Evolutionary conservation across 2,888 invertebrate genomes (phyloP).

Genomic region (Zhengitettix transpicula): DNA sequence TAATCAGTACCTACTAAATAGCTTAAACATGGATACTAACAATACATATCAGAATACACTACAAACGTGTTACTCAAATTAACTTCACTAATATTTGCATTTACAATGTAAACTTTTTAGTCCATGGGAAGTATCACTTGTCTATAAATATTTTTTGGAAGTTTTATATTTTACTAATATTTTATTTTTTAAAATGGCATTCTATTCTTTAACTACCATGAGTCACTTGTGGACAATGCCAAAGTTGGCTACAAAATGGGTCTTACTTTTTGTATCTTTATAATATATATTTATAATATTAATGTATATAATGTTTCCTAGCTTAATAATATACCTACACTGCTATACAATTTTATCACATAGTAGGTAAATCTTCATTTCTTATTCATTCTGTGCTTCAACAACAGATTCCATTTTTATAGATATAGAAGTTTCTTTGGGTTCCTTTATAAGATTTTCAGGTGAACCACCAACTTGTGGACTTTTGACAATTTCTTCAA

Average conservation of each 20-base stretch:
- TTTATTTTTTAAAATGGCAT: not conserved
- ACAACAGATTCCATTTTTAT: slow-evolving; percentile 10
- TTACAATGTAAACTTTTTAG: not conserved
- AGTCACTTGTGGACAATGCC: slow-evolving; percentile 2
- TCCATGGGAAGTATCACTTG: slow-evolving; percentile 10
- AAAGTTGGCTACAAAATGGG: slow-evolving; percentile 4
- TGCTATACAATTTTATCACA: not conserved
- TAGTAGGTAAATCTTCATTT: not conserved
- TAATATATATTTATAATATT: not conserved
- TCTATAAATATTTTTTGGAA: slow-evolving; percentile 11
- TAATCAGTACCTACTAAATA: no score
- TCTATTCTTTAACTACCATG: no score
- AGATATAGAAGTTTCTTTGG: slow-evolving; percentile 6
- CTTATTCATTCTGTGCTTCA: slow-evolving; percentile 6
- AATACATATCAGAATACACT: no score
- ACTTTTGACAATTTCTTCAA: slow-evolving; percentile 44
- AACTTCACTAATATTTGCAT: slow-evolving; percentile 1
- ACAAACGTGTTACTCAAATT: no score
- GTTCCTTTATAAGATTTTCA: slow-evolving; percentile 8
- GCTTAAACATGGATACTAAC: no score
- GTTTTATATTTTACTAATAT: slow-evolving; percentile 7
- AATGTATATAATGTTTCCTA: not conserved
- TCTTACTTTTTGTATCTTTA: slow-evolving; percentile 1
- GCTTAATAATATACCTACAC: no score
- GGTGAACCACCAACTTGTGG: slow-evolving; percentile 18